Conservation (phyloP, 2,888 invertebrate species). For the Tenodera sinensis region DNA sequence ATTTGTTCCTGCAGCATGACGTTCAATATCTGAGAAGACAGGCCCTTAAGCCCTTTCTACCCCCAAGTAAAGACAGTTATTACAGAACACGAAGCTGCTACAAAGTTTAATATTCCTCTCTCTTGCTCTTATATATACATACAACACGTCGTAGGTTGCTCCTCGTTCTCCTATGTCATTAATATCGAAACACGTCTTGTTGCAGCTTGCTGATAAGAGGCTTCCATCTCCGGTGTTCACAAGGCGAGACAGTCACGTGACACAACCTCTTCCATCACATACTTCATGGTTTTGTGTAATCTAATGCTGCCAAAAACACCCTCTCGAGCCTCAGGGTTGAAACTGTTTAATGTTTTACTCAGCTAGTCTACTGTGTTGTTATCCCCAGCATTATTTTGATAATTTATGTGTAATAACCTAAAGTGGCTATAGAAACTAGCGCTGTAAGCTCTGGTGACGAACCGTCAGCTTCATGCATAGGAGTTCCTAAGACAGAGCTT, state of each 20-base stretch:
- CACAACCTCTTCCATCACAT: not conserved
- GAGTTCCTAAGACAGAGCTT: no score
- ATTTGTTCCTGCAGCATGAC: no score
- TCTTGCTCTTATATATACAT: slow-evolving; percentile 4
- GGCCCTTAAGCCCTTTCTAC: not conserved
- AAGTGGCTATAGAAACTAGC: no score
- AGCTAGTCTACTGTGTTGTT: no score
- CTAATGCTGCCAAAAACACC: not conserved
- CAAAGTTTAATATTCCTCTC: slow-evolving; percentile 15
- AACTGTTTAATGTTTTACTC: not conserved
- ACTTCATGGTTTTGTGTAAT: not conserved
- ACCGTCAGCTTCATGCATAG: no score
- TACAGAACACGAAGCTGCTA: slow-evolving; percentile 13
- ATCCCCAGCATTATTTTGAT: no score
- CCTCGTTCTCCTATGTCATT: slow-evolving; percentile 8
- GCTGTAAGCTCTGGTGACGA: no score
- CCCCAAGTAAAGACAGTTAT: not conserved
- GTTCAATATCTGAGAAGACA: no score
- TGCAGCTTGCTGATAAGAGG: slow-evolving; percentile 10
- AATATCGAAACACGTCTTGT: slow-evolving; percentile 18
- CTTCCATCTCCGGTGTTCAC: slow-evolving; percentile 8
- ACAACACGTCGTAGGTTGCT: slow-evolving; percentile 14
- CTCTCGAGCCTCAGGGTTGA: not conserved
- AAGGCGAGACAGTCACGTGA: slow-evolving; percentile 3
- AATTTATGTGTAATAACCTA: no score